These are phyloP conservation scores for Paradoxurus hermaphroditus DNA, from an alignment of 2,113 vertebrate genomes.

Conservation along the genomic window DNA sequence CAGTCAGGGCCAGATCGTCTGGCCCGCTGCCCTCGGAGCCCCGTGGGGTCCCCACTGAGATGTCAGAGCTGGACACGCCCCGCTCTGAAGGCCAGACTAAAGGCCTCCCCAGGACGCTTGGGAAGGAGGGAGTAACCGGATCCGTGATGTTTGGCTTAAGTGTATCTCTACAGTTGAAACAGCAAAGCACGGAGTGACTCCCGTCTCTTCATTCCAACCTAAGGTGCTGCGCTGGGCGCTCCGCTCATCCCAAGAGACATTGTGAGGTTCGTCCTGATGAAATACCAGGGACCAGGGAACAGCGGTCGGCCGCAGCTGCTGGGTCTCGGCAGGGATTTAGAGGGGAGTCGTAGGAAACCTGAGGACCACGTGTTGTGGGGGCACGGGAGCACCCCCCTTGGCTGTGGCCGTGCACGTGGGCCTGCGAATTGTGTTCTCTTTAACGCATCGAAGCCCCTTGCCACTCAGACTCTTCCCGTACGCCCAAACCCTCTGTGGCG, in stretches of 20 bases:
- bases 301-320: background rate
- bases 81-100: background rate
- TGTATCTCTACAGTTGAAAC: background rate
- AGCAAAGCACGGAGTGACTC: background rate
- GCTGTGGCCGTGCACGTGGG: background rate
- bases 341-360: background rate
- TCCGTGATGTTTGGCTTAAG: too few relatives aligned
- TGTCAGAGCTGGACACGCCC: background rate
- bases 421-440: background rate
- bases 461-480: accelerated
- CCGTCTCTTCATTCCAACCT: accelerated
- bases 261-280: background rate
- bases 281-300: too few relatives aligned
- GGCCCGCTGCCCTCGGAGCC: too few relatives aligned
- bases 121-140: too few relatives aligned
- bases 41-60: too few relatives aligned
- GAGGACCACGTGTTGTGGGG: background rate
- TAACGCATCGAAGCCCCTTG: background rate
- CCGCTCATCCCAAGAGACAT: background rate
- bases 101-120: too few relatives aligned
- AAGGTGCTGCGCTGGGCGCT: background rate
- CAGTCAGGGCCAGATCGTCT: too few relatives aligned
- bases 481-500: background rate
- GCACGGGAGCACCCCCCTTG: accelerated
- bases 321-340: background rate